These are phyloP conservation scores for Tipula unca DNA, from an alignment of 2,888 invertebrate species.

Conservation along the genomic window DNA sequence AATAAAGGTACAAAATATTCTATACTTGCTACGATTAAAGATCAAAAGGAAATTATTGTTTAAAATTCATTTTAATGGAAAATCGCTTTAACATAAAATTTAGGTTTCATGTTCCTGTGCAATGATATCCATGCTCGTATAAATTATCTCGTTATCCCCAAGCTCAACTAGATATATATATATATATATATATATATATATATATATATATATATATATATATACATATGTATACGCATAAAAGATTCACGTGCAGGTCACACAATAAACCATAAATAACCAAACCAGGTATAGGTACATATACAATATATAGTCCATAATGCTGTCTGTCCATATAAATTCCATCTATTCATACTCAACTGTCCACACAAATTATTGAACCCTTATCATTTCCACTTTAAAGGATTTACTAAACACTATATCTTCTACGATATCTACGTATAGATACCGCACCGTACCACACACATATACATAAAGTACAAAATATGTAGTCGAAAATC, in stretches of 20 bases:
- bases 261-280: not conserved
- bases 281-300: not conserved
- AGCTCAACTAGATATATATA: no score
- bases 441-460: not conserved
- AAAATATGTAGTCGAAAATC: not conserved
- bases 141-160: no score
- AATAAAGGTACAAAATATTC: no score
- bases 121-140: no score
- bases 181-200: no score
- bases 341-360: not conserved
- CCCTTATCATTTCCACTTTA: conserved; percentile 8
- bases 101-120: no score
- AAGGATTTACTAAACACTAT: not conserved
- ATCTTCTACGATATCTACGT: not conserved
- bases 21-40: no score
- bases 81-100: no score
- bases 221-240: no score
- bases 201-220: no score
- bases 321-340: not conserved
- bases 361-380: not conserved
- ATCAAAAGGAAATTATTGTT: no score
- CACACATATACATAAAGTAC: not conserved
- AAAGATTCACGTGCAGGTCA: not conserved
- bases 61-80: no score
- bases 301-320: not conserved